These are phyloP conservation scores for Drosophila guanche DNA, from an alignment of 1,140 invertebrate species.

Conservation along the genomic window DNA sequence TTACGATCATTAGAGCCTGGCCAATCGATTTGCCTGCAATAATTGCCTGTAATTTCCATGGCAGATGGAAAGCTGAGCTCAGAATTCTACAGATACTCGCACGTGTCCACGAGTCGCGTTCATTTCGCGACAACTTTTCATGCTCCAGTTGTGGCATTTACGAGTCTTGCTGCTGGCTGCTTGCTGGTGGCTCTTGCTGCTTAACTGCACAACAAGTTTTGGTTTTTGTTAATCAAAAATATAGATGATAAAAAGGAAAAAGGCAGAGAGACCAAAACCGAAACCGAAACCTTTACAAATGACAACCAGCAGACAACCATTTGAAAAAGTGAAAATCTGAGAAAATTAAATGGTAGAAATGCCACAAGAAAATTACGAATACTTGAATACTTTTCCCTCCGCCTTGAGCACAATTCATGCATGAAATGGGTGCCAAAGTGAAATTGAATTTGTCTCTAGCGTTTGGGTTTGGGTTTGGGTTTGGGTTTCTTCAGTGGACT, in stretches of 20 bases:
- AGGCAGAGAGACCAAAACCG: slow-evolving; percentile 16
- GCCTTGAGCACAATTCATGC: slow-evolving; percentile 43
- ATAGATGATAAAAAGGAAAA: too few relatives aligned
- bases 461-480: slow-evolving; percentile 16
- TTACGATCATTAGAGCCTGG: background rate
- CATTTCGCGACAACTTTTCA: slow-evolving; percentile 30
- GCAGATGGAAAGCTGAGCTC: background rate
- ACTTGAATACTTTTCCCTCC: slow-evolving; percentile 21
- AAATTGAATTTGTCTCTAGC: slow-evolving; percentile 37
- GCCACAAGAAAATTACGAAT: slow-evolving; percentile 55
- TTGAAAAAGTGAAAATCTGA: slow-evolving; percentile 68
- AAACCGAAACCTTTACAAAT: slow-evolving; percentile 36
- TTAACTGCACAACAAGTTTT: slow-evolving; percentile 45
- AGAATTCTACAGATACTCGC: too few relatives aligned
- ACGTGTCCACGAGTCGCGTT: background rate
- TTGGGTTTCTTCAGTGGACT: slow-evolving; percentile 14
- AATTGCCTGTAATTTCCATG: slow-evolving; percentile 4
- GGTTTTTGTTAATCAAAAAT: slow-evolving; percentile 41
- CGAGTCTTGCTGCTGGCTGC: too few relatives aligned
- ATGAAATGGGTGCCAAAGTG: slow-evolving; percentile 45
- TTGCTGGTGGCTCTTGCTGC: slow-evolving; percentile 30
- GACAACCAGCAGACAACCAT: slow-evolving; percentile 43
- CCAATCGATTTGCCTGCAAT: background rate
- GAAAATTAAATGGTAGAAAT: slow-evolving; percentile 39
- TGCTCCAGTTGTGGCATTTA: slow-evolving; percentile 52